Base-by-base conservation (phyloP, 2,797 vertebrate genomes). In the Craterocephalus amniculus region DNA sequence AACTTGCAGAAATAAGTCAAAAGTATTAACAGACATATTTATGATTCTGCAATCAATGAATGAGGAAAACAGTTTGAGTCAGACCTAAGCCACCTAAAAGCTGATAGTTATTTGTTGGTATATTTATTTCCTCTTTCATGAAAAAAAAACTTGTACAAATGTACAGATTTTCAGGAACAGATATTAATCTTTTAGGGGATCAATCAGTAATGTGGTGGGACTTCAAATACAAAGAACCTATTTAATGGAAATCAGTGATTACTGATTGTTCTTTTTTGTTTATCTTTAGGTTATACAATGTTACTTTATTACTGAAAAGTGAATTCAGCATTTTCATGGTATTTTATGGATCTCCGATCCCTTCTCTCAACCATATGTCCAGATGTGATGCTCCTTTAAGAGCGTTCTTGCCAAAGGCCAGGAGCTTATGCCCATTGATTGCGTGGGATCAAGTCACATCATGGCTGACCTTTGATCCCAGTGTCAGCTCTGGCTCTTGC, bases 371-470 rank as follows among this genome's bases (percentile, higher is more conserved):
- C 62, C 57, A 49, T 77, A 83, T 88, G 77, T 86, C 79, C 74
- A 71, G 81, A 70, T 63, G 45, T 57, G 49, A 6, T 57, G 24
- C 65, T 48, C 76, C 72, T 77, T 84, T 79, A 81, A 54, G 62
- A 82, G 59, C 54, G 14, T 31, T 58, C 27, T 82, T 70, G 54
- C 83, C 49, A 86, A 86, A 90, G 87, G 86, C 83, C 88, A 70
- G 78, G 87, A 87, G 83, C 88, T 63, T 59, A 70, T 70, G 73
- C 80, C 80, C 83, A 91, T 84, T 88, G 88, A 91, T 87, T 87
- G 86, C 84, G 57, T 77, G 89, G 91, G 86, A 88, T 92, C 90
- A 84, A 90, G 87, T 89, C 92, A 91, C 91, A 91, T 93, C 90
- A 79, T 84, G 74, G 64, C 20, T 81, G 89, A 93, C 88, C 92